Base-by-base conservation (phyloP, 2,797 vertebrate species). In the Miichthys miiuy region DNA sequence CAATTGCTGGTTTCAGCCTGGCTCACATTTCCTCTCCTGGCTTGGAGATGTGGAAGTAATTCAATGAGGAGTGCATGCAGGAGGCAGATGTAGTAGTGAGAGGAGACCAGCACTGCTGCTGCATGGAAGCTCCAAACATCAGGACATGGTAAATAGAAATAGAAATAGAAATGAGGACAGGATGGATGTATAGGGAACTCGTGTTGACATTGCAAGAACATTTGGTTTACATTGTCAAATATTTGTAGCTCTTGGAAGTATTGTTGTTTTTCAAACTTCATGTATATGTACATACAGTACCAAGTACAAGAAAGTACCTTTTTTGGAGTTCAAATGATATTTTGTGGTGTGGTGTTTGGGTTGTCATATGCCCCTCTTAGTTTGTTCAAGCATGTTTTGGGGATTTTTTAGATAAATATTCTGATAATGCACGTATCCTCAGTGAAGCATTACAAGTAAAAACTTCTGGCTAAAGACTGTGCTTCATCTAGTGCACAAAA, bases 31-130 rank as follows among this genome's bases (percentile, higher is more conserved):
- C 47, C 54, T 54, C 56, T 75, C 48, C 72, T 82, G 63, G 75
- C 57, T 41, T 73, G 34, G 51, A 75, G 75, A 78, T 77, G 79
- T 81, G 62, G 44, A 83, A 82, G 85, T 76, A 65, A 80, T 83
- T 87, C 70, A 73, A 64, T 71, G 62, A 50, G 42, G 80, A 87
- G 48, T 47, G 68, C 64, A 64, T 54, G 77, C 68, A 82, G 65
- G 75, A 80, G 65, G 65, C 78, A 70, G 62, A 72, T 79, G 56
- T 67, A 57, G 69, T 55, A 46, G 55, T 60, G 76, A 60, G 64
- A 50, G 34, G 63, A 63, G 69, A 64, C n/a, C 47, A 42, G 27
- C 50, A 63, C 18, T 68, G 42, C 60, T 80, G 47, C 54, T 57
- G 60, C 56, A 23, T 8, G 14, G 61, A 65, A 16, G 51, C 61